Conservation (phyloP, 2,113 vertebrate genomes). For the Bos indicus region DNA sequence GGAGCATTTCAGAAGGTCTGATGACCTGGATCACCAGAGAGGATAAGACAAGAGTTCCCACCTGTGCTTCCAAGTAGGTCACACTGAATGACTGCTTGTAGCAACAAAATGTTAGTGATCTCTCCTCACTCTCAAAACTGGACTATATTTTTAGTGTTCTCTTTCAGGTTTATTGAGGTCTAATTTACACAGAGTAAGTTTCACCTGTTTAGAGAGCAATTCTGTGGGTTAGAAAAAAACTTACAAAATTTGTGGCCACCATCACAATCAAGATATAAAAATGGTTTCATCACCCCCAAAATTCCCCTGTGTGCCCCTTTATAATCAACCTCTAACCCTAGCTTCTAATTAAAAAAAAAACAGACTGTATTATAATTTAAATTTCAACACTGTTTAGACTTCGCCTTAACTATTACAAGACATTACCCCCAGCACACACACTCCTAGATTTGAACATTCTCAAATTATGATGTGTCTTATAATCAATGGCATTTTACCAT, state of each 20-base stretch:
- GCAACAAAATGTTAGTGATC: background rate
- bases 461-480: background rate
- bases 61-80: constrained; percentile 1
- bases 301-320: background rate
- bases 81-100: background rate
- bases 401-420: background rate
- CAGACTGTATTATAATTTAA: background rate
- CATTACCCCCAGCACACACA: background rate
- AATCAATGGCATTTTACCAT: background rate
- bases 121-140: background rate
- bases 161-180: background rate
- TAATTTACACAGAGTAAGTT: background rate
- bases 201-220: background rate
- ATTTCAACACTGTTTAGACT: background rate
- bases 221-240: background rate
- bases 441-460: background rate
- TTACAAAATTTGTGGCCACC: background rate
- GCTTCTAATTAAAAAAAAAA: background rate
- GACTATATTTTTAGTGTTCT: background rate
- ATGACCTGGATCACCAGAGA: background rate
- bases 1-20: background rate
- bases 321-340: background rate
- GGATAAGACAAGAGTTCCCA: background rate
- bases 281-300: background rate
- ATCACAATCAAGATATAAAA: background rate